Evolutionary conservation across 2,797 vertebrate genomes (phyloP), one percentile per base, ranked within the genome.

Genomic region (Ataeniobius toweri): DNA sequence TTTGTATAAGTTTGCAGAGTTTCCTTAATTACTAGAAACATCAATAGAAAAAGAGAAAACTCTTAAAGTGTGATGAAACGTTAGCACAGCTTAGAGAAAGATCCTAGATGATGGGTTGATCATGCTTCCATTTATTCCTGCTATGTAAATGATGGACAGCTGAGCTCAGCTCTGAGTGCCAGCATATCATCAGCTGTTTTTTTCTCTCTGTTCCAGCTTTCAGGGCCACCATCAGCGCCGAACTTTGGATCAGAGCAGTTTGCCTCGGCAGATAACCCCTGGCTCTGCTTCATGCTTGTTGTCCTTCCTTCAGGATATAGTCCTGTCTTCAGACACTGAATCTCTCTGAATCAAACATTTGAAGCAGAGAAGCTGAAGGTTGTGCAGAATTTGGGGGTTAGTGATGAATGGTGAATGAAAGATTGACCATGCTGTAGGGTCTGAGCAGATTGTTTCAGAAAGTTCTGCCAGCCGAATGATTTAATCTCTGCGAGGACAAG

Each of bases 401-500:
- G 31, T 3, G 28, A 16, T 63, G 28, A 63, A 63, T 4, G 67
- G 12, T 69, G 67, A 44, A 22, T 68, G 65, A n/a, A n/a, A 68
- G 22, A 36, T 36, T 36, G 36, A 51, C 50, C 50, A 10, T 10
- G 36, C 65, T 44, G 65, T 41, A 6, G 31, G 4, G 36, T 68
- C 61, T 22, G 36, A 67, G 36, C 9, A 67, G 36, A 67, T 59
- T 71, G 56, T 77, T 74, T 84, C 77, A 83, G 85, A 83, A 88
- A 78, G 74, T 71, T 59, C 74, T 78, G 74, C 85, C 87, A 85
- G 14, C 28, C 28, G 12, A 73, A 80, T 83, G 39, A 6, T 74
- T 81, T 87, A 71, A 84, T 85, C 87, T 89, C 70, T 20, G 7
- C 22, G 0, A 71, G 74, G 75, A 81, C 85, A 88, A 91, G 89